Evolutionary conservation across 1,140 invertebrate genomes (phyloP).

Genomic region (Drosophila albomicans): DNA sequence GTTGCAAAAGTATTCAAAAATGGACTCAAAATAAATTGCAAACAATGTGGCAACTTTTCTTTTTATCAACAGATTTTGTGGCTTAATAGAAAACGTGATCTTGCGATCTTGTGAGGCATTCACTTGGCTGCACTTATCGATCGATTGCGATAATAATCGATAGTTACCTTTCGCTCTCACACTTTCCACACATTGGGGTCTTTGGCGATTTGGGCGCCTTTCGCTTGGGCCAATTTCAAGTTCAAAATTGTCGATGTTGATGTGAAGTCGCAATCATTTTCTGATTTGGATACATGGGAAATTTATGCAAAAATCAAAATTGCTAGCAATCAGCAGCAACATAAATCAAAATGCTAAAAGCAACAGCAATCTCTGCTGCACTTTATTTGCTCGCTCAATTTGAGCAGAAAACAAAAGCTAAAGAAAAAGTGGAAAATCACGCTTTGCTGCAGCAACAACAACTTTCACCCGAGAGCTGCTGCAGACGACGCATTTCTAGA

Average conservation of each 20-base stretch:
- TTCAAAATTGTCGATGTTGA: constrained; percentile 50
- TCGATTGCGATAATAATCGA: constrained; percentile 36
- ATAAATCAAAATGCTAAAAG: constrained; percentile 66
- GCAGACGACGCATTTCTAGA: constrained; percentile 45
- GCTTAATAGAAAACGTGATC: constrained; percentile 23
- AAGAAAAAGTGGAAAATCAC: constrained; percentile 81
- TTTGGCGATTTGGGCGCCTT: constrained; percentile 34
- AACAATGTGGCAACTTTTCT: no score
- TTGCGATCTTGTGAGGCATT: constrained; percentile 17
- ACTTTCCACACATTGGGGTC: constrained; percentile 12
- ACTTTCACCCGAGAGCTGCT: constrained; percentile 65
- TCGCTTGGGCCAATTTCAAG: constrained; percentile 60
- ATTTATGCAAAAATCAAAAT: constrained; percentile 73
- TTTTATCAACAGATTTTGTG: neutral
- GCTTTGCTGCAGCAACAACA: constrained; percentile 69
- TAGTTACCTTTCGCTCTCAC: constrained; percentile 29
- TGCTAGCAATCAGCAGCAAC: constrained; percentile 64
- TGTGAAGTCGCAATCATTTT: constrained; percentile 39
- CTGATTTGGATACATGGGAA: constrained; percentile 51
- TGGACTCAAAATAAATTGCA: no score
- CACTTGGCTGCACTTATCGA: constrained; percentile 33
- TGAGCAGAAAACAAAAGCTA: constrained; percentile 48
- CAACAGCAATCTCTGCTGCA: constrained; percentile 8
- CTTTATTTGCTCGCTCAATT: constrained; percentile 26
- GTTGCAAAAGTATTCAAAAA: no score